Evolutionary conservation across 2,888 invertebrate genomes (phyloP).

Genomic region (Sesia apiformis): DNA sequence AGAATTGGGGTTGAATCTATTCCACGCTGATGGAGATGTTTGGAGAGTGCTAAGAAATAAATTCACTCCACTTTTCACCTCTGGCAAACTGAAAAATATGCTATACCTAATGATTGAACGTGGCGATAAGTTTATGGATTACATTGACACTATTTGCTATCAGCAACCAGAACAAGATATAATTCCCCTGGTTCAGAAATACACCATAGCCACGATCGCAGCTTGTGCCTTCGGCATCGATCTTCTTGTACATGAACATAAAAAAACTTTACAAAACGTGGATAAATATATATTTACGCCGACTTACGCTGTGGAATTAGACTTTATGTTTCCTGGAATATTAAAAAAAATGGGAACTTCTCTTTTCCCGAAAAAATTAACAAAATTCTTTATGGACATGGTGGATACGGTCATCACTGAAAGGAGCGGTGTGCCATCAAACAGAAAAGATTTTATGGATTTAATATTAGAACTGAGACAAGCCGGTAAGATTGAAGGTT

Average conservation of each 20-base stretch:
- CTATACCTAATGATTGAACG: constrained; percentile 7
- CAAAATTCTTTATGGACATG: constrained; percentile 23
- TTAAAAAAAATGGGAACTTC: constrained; percentile 23
- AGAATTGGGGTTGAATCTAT: constrained; percentile 8
- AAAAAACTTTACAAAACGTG: constrained; percentile 1
- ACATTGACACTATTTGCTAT: background rate
- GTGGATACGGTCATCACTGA: constrained; percentile 20
- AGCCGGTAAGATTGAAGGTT: background rate
- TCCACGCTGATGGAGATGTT: constrained; percentile 6
- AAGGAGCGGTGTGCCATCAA: constrained; percentile 25
- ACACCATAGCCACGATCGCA: constrained; percentile 27
- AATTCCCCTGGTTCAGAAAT: constrained; percentile 23
- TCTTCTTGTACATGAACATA: constrained; percentile 18
- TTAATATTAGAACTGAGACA: constrained; percentile 10
- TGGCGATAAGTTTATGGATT: constrained; percentile 1
- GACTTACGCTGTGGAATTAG: constrained; percentile 8
- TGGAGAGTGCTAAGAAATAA: constrained; percentile 11
- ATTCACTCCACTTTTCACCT: constrained; percentile 11
- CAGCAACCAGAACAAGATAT: constrained; percentile 20
- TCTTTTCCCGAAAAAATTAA: constrained; percentile 19
- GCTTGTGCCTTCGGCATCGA: constrained; percentile 21
- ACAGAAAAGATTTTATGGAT: constrained; percentile 40
- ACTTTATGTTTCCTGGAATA: constrained; percentile 34
- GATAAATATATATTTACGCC: constrained; percentile 4
- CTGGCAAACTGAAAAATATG: constrained; percentile 13